Evolutionary conservation across 30 jellyfish, hydroid and myxozoan genomes (phyloP), one percentile per base, ranked within the genome.

Genomic region (Aurelia aurita): DNA sequence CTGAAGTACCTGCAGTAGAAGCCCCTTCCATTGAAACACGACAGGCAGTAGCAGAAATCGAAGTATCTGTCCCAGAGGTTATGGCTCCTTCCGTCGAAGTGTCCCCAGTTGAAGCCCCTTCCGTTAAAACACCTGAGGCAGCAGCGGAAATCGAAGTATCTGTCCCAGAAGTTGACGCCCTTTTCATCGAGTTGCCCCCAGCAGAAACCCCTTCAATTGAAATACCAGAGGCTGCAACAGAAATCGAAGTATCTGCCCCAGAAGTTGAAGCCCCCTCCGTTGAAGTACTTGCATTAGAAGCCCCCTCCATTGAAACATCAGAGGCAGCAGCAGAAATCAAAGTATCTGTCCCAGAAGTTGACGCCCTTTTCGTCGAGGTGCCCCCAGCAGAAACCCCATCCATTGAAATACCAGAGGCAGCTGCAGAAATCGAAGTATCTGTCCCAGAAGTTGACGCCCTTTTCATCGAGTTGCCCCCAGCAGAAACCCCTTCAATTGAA

Each of bases 201-300:
- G 80, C 22, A 11, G 80, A 68, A n/a, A 58, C 11, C 2, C 80
- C 80, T 3, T n/a, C 13, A 13, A 23, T 68, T 28, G 80, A 68
- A 39, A n/a, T 39, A 26, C 80, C 53, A 32, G 13, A 19, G 46
- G 6, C 21, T 5, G 47, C 18, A 23, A 7, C n/a, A 34, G 39
- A n/a, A 32, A 28, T 35, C 8, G 60, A 54, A 16, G 31, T 39
- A 5, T 25, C 35, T 8, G 80, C 63, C 8, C 61, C 61, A 31
- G 1, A 28, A n/a, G 31, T 1, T 6, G 32, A 23, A 68, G 60
- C 61, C 10, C 54, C 46, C 29, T 54, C 39, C 13, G 18, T 18
- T 7, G 73, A 18, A 0, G 73, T 9, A 10, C 51, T 15, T 10
- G 3, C 20, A 14, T 19, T 5, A 61, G 39, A 61, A 43, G 6